Evolutionary conservation across 2,797 vertebrate genomes (phyloP).

Genomic region (Notolepis coatsorum): DNA sequence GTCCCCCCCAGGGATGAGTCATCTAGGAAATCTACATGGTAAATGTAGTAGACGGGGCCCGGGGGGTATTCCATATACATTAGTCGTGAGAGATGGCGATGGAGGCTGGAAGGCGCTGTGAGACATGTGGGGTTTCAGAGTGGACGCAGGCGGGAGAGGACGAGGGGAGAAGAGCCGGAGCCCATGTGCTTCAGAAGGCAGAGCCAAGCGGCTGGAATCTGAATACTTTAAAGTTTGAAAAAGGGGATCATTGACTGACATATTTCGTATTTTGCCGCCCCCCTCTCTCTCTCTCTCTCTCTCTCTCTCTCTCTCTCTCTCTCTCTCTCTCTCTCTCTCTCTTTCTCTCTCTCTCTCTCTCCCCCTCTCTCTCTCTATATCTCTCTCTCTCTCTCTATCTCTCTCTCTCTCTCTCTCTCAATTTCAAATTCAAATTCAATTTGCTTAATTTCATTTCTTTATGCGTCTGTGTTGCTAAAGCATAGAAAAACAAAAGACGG

Average conservation of each 20-base stretch:
- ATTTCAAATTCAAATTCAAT: too few relatives aligned
- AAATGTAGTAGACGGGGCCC: constrained; percentile 19
- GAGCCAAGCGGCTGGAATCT: too few relatives aligned
- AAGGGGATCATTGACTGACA: constrained; percentile 18
- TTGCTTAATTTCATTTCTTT: too few relatives aligned
- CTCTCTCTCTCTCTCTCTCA: too few relatives aligned
- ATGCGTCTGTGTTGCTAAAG: too few relatives aligned
- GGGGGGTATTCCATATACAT: constrained; percentile 11
- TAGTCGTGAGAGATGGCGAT: neutral
- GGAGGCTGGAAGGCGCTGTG: neutral
- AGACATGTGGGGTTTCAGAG: constrained; percentile 28
- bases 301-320: constrained; percentile 37
- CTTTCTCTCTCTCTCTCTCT: constrained; percentile 34
- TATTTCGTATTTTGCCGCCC: neutral
- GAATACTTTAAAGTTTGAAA: constrained; percentile 15
- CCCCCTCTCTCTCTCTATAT: constrained; percentile 26
- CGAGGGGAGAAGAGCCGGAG: neutral
- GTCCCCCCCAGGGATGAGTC: constrained; percentile 35
- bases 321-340: constrained; percentile 39
- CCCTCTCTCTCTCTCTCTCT: neutral
- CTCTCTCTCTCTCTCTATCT: too few relatives aligned
- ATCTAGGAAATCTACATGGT: constrained; percentile 44
- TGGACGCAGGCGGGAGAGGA: constrained; percentile 21
- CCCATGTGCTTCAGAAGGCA: too few relatives aligned
- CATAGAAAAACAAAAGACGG: too few relatives aligned